Evolutionary conservation across 2,113 vertebrate genomes (phyloP), one percentile per base, ranked within the genome.

Genomic region (Fulica atra): DNA sequence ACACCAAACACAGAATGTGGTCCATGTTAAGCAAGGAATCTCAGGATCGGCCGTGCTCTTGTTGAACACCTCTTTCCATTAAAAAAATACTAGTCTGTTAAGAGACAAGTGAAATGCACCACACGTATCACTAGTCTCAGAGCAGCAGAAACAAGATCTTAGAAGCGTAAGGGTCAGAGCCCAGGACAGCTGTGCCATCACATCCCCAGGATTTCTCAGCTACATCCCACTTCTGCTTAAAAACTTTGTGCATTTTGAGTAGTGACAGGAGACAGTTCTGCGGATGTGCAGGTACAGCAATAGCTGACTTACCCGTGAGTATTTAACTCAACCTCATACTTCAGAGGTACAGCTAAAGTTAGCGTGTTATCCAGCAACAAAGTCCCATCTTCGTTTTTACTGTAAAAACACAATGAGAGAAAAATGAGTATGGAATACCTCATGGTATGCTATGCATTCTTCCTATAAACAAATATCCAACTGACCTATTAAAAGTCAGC

Each of bases 231-330:
- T 54, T 87, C 31, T 56, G 25, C 36, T 59, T 54, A 42, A 84
- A 87, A 86, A 8, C 10, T 56, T 17, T 2, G 48, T 19, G 59
- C 80, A 69, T 66, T 86, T 17, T 56, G 10, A 53, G 42, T 3
- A 81, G 28, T 23, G 59, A 46, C 26, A 76, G 57, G 50, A 66
- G 31, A 35, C 36, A 84, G 29, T 79, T 60, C 33, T 56, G 3
- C 16, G 10, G 33, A 40, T 28, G 9, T 61, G 38, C 56, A 74
- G 40, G 25, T 50, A 25, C 9, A 71, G 18, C 21, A 86, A 61
- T 0, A 84, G 60, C 13, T 76, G 50, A 95, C 98, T 99, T 96
- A 99, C 99, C 99, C 99, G 6, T 99, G 98, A 92, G 98, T 89
- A 86, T 97, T 97, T 59, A 99, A 88, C 59, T 98, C 97, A 4